Base-by-base conservation (phyloP, 2,113 vertebrate genomes). In the Cettia cetti region DNA sequence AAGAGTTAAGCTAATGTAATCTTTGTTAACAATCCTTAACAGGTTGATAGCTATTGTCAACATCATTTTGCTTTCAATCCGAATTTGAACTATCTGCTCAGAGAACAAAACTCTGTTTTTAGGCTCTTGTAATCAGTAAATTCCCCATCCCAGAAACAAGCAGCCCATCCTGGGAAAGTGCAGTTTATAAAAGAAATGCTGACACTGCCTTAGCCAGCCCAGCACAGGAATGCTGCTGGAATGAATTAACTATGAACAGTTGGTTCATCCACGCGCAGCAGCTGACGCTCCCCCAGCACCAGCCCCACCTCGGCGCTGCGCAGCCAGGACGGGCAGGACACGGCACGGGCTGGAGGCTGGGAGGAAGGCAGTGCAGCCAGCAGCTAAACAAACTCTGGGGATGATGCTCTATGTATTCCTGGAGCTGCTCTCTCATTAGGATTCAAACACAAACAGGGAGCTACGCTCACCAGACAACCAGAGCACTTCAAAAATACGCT, bases 111-210 rank as follows among this genome's bases (percentile, higher is more conserved):
- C 31, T 56, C 57, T 17, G 21, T 54, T 59, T 30, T 22, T 39
- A 92, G 23, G 86, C 33, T 95, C 84, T 37, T 35, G 12, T 47
- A 94, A 66, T 15, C 30, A 92, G 77, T 82, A 93, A 76, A 93
- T 86, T 75, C 47, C 65, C 86, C 45, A 84, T 9, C 80, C 26
- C 69, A 71, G 72, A 68, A 94, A 70, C 35, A 89, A 4, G 40
- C 37, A 13, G 88, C 35, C 70, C 4, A 54, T 56, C 79, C 79
- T 69, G 91, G 86, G 68, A 75, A 95, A 50, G 39, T 7, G 2
- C 31, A 42, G 78, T 49, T 95, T 86, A 82, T 60, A 96, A 95
- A 88, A 86, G 81, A 96, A 97, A 65, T 44, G 77, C 81, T 96
- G 89, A 96, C 69, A 9, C 21, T 63, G 93, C 47, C 82, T 37